These are phyloP conservation scores for Netelia virgata DNA, from an alignment of 2,888 invertebrate genomes.

Conservation along the genomic window DNA sequence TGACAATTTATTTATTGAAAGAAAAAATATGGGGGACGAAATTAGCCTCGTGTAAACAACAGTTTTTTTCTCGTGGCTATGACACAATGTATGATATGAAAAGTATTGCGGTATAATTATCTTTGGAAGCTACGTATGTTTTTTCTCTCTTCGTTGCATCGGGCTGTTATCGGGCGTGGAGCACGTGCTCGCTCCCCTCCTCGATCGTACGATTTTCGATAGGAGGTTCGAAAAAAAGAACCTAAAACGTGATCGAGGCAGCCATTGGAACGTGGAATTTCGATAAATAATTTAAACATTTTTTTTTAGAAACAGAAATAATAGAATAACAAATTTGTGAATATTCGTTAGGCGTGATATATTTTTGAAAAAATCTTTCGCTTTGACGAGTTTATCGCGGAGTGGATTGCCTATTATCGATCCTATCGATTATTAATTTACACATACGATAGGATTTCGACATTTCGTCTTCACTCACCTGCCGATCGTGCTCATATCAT, in stretches of 20 bases:
- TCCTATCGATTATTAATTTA: not conserved
- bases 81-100: not conserved
- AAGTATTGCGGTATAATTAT: not conserved
- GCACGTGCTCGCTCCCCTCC: not conserved
- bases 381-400: not conserved
- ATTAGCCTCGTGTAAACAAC: not conserved
- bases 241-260: too few relatives aligned
- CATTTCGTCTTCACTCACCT: slow-evolving; percentile 79
- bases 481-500: slow-evolving; percentile 84
- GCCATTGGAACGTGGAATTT: too few relatives aligned
- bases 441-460: not conserved
- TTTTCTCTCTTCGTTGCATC: not conserved
- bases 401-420: not conserved
- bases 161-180: not conserved
- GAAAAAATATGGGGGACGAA: not conserved
- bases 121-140: not conserved
- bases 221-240: too few relatives aligned
- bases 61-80: not conserved
- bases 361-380: not conserved
- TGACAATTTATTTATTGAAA: not conserved
- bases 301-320: too few relatives aligned
- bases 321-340: too few relatives aligned
- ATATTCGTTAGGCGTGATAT: too few relatives aligned
- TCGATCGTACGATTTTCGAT: not conserved
- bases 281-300: too few relatives aligned